These are phyloP conservation scores for Heterodera carotae DNA, from an alignment of 1,140 invertebrate species.

Conservation along the genomic window DNA sequence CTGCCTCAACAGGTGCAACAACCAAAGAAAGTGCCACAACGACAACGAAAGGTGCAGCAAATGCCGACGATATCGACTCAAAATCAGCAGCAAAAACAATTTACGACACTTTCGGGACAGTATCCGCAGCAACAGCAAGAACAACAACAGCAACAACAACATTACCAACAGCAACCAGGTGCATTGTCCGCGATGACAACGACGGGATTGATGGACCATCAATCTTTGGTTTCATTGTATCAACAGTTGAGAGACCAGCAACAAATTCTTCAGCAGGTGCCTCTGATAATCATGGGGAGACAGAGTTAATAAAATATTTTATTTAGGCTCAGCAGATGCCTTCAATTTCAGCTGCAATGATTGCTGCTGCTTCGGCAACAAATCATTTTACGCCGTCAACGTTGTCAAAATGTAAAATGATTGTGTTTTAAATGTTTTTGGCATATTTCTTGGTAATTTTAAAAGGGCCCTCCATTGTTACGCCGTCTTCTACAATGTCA, in stretches of 20 bases:
- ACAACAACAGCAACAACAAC: neutral
- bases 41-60: slow-evolving; percentile 1
- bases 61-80: neutral
- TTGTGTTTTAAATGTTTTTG: neutral
- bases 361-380: neutral
- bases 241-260: slow-evolving; percentile 7
- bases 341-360: neutral
- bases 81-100: slow-evolving; percentile 8
- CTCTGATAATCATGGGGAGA: neutral
- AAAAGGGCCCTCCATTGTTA: neutral
- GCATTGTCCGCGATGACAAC: neutral
- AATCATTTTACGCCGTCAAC: neutral
- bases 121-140: slow-evolving; percentile 31
- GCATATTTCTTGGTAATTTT: neutral
- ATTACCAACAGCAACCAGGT: neutral
- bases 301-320: neutral
- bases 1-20: neutral
- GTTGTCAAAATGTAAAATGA: neutral
- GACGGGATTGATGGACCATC: neutral
- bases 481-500: neutral
- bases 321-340: neutral
- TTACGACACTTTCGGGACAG: neutral
- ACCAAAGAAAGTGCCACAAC: neutral
- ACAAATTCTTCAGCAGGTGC: slow-evolving; percentile 1
- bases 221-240: neutral